Evolutionary conservation across 2,797 vertebrate genomes (phyloP), one percentile per base, ranked within the genome.

Genomic region (Pagetopsis macropterus): DNA sequence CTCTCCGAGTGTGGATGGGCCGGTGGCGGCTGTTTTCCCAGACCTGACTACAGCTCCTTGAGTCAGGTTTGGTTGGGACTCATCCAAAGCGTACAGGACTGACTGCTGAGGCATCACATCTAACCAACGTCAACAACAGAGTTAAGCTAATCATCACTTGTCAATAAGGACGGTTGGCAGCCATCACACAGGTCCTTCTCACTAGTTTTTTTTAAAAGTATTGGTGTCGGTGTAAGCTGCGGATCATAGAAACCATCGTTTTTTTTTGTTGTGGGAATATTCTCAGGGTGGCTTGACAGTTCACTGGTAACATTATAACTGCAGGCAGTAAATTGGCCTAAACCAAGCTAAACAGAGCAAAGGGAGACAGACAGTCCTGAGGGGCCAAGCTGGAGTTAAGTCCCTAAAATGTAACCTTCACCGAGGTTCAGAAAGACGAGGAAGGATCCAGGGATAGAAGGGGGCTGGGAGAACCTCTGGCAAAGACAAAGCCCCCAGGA

Each of bases 341-440:
- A 87, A 86, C 65, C 80, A 86, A 88, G 79, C 67, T 85, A 85
- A 87, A 79, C 72, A 87, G 41, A 84, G 74, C 48, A 58, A 56
- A 63, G 50, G 58, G 79, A 89, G 75, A 76, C 77, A 82, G 85
- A 76, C 82, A 16, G 84, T 76, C 84, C 79, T 80, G 68, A 88
- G 82, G 87, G 86, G 85, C 75, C 66, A 37, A 65, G 69, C 79
- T 44, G 59, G 63, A 83, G 78, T 86, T 88, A 52, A 83, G 85
- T 75, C 81, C 72, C 78, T 84, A 78, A 87, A 81, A 83, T 17
- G 86, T 73, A 90, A 87, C 71, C 82, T 86, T 86, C 68, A 70
- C 70, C 64, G 44, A 71, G 67, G 88, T 87, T 87, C 80, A 77
- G 68, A 69, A 77, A 69, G 75, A 82, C 60, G 37, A 46, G 49